phyloP scores from a whole-genome alignment of 2,888 invertebrate genomes.

The Omphaloscelis lunosa region DNA sequence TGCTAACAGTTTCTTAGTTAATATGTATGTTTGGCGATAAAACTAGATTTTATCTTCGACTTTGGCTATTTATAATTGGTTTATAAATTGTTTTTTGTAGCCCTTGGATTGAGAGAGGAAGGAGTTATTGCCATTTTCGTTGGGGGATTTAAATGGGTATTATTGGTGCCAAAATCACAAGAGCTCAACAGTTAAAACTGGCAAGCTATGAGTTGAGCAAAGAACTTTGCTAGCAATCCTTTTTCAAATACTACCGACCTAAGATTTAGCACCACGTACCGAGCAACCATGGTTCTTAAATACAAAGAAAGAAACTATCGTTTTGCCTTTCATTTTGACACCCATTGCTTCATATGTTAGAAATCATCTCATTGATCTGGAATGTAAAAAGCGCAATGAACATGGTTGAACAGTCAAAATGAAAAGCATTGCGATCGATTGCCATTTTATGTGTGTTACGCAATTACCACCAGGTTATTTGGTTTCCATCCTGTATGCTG shows the following conservation, averaged over 20 bases:
- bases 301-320: no score
- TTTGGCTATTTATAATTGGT: conserved; percentile 52
- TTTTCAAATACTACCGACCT: not conserved
- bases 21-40: conserved; percentile 64
- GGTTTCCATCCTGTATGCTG: no score
- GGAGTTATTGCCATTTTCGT: not conserved
- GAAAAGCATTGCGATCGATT: no score
- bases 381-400: no score
- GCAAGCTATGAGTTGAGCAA: not conserved
- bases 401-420: no score
- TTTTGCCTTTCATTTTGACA: no score
- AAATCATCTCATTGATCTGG: no score
- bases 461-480: not conserved
- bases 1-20: conserved; percentile 55
- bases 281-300: no score
- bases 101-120: conserved; percentile 15
- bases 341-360: no score
- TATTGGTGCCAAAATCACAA: not conserved
- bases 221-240: not conserved
- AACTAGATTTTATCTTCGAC: conserved; percentile 50
- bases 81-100: conserved; percentile 18
- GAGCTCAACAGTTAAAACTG: not conserved
- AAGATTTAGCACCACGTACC: not conserved
- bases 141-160: not conserved
- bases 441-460: no score